Evolutionary conservation across 2,113 vertebrate species (phyloP).

Genomic region (Vidua macroura): DNA sequence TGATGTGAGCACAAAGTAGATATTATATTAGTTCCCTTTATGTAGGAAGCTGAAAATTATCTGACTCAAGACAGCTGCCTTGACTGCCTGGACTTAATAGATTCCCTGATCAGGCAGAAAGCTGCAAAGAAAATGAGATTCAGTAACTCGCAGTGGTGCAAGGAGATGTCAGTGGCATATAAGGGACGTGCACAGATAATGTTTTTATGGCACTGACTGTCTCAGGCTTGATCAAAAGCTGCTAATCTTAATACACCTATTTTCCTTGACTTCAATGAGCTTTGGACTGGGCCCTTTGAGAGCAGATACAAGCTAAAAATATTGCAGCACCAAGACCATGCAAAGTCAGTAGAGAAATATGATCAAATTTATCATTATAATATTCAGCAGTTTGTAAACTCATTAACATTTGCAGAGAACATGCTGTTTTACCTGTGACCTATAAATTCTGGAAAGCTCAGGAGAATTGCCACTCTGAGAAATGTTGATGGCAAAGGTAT

Average conservation of each 20-base stretch:
- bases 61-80: conserved; percentile 22
- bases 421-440: conserved; percentile 48
- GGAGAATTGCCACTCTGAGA: conserved; percentile 1
- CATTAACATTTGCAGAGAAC: conserved; percentile 58
- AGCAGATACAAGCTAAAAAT: conserved; percentile 16
- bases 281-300: conserved; percentile 25
- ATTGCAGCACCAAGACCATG: not conserved
- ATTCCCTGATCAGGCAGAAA: conserved; percentile 26
- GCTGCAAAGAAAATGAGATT: conserved; percentile 10
- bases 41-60: conserved; percentile 32
- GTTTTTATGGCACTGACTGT: conserved; percentile 13
- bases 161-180: not conserved
- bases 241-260: conserved; percentile 21
- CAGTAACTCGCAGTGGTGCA: not conserved
- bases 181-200: not conserved
- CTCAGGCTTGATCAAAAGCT: conserved; percentile 32
- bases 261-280: conserved; percentile 30
- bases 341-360: conserved; percentile 24
- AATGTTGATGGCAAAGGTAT: conserved; percentile 13
- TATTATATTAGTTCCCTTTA: not conserved
- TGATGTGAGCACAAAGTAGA: not conserved
- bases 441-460: conserved; percentile 28
- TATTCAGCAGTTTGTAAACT: conserved; percentile 59
- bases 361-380: conserved; percentile 39
- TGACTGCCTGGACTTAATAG: conserved; percentile 17